Conservation (phyloP, 2,888 invertebrate genomes). For the Megastigmus dorsalis region DNA sequence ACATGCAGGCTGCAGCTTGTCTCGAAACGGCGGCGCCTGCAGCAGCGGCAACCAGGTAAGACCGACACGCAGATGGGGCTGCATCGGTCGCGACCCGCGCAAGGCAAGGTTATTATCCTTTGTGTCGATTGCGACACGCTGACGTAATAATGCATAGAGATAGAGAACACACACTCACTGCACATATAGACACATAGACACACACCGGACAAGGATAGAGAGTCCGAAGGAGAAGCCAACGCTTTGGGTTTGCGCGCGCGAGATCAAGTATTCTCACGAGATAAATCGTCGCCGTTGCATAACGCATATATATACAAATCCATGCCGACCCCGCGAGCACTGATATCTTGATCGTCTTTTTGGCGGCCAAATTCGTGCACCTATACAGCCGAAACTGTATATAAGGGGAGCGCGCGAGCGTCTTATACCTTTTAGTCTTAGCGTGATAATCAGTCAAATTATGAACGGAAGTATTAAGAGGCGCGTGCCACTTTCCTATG, state of each 20-base stretch:
- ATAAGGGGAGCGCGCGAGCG: no score
- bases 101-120: conserved; percentile 55
- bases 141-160: conserved; percentile 47
- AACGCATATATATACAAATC: conserved; percentile 39
- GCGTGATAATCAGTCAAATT: no score
- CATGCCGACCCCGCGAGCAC: not conserved
- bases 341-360: conserved; percentile 44
- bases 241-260: conserved; percentile 19
- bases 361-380: conserved; percentile 29
- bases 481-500: no score
- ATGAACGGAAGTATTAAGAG: not conserved
- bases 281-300: conserved; percentile 46
- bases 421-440: no score
- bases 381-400: no score
- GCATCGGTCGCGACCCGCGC: conserved; percentile 29
- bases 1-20: no score
- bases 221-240: conserved; percentile 16
- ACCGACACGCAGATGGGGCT: not conserved
- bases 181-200: no score
- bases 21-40: no score
- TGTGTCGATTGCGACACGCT: conserved; percentile 51
- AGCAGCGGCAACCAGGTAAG: not conserved
- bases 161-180: not conserved
- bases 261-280: conserved; percentile 55
- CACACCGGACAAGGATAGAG: conserved; percentile 47